Conservation (phyloP, 2,797 vertebrate genomes). For the Setipinna tenuifilis region DNA sequence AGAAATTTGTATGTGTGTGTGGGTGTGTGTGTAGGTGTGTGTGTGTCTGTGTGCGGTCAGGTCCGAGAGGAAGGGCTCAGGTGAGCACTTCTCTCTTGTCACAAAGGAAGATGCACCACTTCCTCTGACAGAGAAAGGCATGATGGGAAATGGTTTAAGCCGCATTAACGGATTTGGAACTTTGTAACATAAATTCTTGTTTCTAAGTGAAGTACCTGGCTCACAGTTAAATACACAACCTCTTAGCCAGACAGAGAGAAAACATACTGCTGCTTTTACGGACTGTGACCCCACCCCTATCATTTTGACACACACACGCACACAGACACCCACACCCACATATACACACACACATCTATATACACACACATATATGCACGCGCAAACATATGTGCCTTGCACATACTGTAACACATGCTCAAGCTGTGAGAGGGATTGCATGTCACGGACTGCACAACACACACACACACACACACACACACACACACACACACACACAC, state of each 20-base stretch:
- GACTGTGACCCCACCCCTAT: background rate
- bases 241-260: background rate
- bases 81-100: background rate
- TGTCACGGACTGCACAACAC: background rate
- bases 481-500: background rate
- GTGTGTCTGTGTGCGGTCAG: background rate
- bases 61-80: background rate
- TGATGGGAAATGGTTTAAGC: background rate
- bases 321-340: background rate
- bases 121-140: background rate
- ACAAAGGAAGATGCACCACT: background rate
- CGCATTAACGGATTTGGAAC: background rate
- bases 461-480: background rate
- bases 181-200: background rate
- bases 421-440: conserved; percentile 8
- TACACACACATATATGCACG: background rate
- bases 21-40: background rate
- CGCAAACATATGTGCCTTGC: background rate
- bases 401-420: conserved; percentile 9
- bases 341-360: background rate
- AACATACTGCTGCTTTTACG: conserved; percentile 1
- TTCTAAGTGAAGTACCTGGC: background rate
- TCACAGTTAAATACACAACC: background rate
- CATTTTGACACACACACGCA: background rate
- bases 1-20: background rate